A percentile compares a stretch with the other conserved stretches of the same genome.
phyloP scores from a whole-genome alignment of 1,140 invertebrate species.

The Ectropis grisescens region DNA sequence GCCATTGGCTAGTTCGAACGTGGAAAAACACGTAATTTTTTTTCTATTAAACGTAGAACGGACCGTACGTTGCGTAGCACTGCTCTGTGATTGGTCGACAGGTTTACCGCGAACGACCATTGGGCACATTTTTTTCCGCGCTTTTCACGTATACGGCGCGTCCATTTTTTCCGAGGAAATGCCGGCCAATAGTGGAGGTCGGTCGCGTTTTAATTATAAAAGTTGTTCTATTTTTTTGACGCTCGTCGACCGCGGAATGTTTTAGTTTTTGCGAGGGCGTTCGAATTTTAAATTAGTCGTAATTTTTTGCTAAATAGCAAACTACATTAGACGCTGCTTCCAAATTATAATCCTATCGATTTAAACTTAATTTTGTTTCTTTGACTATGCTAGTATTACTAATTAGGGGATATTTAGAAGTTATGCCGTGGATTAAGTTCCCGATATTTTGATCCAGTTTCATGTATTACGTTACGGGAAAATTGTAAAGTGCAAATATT shows the following conservation, averaged over 20 bases:
- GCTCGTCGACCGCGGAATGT: constrained; percentile 8
- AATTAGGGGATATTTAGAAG: too few species aligned
- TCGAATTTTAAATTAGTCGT: too few species aligned
- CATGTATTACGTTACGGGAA: too few species aligned
- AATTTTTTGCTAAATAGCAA: too few species aligned
- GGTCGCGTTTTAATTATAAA: constrained; percentile 65
- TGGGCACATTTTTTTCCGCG: constrained; percentile 56
- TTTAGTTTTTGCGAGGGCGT: constrained; percentile 11
- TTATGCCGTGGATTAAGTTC: too few species aligned
- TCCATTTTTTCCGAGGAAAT: constrained; percentile 54
- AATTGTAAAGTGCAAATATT: too few species aligned
- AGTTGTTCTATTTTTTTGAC: constrained; percentile 40
- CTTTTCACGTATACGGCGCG: constrained; percentile 58
- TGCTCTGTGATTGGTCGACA: constrained; percentile 36
- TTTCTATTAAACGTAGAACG: constrained; percentile 60
- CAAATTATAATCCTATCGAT: too few species aligned
- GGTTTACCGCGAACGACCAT: constrained; percentile 32
- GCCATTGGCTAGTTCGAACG: constrained; percentile 47
- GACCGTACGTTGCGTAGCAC: constrained; percentile 33
- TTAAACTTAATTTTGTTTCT: too few species aligned
- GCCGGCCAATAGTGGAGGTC: constrained; percentile 49
- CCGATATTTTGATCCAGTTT: too few species aligned
- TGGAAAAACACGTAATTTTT: constrained; percentile 66
- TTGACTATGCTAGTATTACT: too few species aligned
- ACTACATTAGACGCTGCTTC: too few species aligned